These are phyloP conservation scores for Desoria tigrina DNA, from an alignment of 2,888 invertebrate genomes.

Conservation along the genomic window DNA sequence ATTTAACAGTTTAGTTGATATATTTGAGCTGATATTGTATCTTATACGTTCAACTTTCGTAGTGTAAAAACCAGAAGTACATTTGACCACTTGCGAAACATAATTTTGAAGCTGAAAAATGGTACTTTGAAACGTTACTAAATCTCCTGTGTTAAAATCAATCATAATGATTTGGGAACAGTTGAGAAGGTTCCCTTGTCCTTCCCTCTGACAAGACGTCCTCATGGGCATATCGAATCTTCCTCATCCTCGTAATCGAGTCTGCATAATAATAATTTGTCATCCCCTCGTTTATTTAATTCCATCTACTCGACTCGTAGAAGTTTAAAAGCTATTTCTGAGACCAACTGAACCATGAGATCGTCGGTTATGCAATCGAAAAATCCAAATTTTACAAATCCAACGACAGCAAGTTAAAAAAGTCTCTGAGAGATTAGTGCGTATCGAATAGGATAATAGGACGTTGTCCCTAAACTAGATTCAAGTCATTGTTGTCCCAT, in stretches of 20 bases:
- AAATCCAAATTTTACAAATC: neutral
- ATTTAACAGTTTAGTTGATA: too few relatives aligned
- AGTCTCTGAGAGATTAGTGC: slow-evolving; percentile 5
- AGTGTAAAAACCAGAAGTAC: too few relatives aligned
- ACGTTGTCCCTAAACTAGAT: slow-evolving; percentile 25
- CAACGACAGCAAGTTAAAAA: too few relatives aligned
- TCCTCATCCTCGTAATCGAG: neutral
- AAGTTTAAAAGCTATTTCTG: too few relatives aligned
- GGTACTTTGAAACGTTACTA: too few relatives aligned
- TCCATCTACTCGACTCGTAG: neutral
- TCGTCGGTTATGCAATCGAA: neutral
- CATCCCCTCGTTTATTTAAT: neutral
- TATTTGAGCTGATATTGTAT: too few relatives aligned
- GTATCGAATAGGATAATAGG: slow-evolving; percentile 19
- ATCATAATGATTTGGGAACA: neutral
- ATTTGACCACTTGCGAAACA: too few relatives aligned
- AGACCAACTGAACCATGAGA: slow-evolving; percentile 1
- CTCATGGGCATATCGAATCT: slow-evolving; percentile 17
- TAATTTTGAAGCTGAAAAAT: too few relatives aligned
- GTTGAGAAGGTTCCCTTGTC: neutral
- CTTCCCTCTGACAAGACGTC: neutral
- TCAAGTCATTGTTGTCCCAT: slow-evolving; percentile 12
- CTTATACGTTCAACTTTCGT: too few relatives aligned
- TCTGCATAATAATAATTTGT: slow-evolving; percentile 2
- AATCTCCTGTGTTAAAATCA: too few relatives aligned